Evolutionary conservation across 2,797 vertebrate genomes (phyloP).

Genomic region (Pampus argenteus): DNA sequence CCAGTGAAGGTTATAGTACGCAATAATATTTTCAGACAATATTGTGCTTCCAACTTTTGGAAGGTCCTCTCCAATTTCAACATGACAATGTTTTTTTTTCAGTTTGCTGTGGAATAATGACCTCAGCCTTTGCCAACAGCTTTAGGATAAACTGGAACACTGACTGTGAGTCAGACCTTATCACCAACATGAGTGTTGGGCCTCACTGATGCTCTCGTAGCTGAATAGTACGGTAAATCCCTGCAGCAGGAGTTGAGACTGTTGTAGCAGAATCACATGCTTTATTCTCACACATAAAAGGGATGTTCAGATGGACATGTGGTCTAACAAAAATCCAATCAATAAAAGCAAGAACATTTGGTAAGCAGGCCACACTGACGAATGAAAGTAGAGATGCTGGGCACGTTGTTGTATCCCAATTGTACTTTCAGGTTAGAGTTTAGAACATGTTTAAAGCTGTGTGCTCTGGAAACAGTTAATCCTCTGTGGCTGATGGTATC

Average conservation of each 20-base stretch:
- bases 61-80: background rate
- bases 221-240: too few relatives aligned
- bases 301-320: background rate
- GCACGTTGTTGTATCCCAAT: background rate
- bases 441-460: background rate
- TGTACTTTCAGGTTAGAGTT: background rate
- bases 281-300: background rate
- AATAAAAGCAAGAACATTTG: background rate
- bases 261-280: background rate
- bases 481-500: background rate
- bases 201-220: background rate
- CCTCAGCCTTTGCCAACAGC: too few relatives aligned
- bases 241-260: too few relatives aligned
- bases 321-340: background rate
- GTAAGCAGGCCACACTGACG: background rate
- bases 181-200: too few relatives aligned
- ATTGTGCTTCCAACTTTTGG: background rate
- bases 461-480: background rate
- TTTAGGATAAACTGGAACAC: too few relatives aligned
- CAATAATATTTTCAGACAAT: background rate
- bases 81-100: too few relatives aligned
- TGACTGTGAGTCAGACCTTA: too few relatives aligned
- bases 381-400: background rate
- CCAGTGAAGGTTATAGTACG: background rate
- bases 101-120: too few relatives aligned